These are phyloP conservation scores for Ptilonorhynchus violaceus DNA, from an alignment of 2,113 vertebrate genomes.

Conservation along the genomic window DNA sequence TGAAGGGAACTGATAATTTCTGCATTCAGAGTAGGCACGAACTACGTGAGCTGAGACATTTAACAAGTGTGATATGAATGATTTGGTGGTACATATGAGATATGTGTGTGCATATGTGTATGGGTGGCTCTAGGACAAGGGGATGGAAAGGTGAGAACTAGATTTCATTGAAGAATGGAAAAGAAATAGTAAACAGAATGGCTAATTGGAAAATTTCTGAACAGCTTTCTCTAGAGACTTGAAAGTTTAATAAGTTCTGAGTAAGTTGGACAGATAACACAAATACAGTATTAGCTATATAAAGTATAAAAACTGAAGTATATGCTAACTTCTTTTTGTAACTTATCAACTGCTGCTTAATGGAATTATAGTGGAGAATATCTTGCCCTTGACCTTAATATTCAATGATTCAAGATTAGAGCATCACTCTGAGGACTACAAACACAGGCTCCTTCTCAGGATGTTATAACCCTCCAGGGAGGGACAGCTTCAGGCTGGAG, in stretches of 20 bases:
- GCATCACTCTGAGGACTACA: neutral
- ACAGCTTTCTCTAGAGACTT: neutral
- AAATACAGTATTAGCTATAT: neutral
- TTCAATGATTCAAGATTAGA: neutral
- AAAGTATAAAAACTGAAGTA: constrained; percentile 10
- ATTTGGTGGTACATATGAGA: neutral
- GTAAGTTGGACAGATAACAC: neutral
- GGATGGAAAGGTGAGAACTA: neutral
- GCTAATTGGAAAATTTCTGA: constrained; percentile 14
- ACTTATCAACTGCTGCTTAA: neutral
- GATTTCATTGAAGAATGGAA: neutral
- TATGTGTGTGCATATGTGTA: neutral
- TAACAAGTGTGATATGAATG: neutral
- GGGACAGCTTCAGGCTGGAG: neutral
- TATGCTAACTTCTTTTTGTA: neutral
- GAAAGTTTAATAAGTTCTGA: constrained; percentile 18
- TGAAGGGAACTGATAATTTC: neutral
- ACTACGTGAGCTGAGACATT: neutral
- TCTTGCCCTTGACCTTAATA: constrained; percentile 12
- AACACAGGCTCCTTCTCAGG: neutral
- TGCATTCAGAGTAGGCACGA: neutral
- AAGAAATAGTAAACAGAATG: constrained; percentile 26
- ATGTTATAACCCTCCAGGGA: neutral
- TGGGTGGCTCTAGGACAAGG: neutral
- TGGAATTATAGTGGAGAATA: neutral